A percentile compares a stretch with the other conserved stretches of the same genome.
Conservation (phyloP, 2,888 invertebrate species). For the Tanytarsus gracilentus region DNA sequence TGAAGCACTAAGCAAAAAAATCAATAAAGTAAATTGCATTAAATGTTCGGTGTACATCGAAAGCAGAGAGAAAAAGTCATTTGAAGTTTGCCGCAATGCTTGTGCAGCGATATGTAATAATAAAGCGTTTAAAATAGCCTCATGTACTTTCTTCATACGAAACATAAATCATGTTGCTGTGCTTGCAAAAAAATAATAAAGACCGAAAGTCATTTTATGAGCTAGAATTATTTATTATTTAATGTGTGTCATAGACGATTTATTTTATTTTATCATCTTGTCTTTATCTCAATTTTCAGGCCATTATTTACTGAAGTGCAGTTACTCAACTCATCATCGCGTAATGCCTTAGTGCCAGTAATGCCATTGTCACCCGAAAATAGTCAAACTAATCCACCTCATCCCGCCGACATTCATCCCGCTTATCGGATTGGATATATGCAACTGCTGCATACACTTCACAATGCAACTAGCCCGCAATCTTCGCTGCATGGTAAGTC, state of each 20-base stretch:
- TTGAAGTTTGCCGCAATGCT: slow-evolving; percentile 17
- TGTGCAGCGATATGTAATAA: slow-evolving; percentile 4
- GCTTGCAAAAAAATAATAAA: not conserved
- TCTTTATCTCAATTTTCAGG: slow-evolving; percentile 30
- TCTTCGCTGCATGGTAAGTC: slow-evolving; percentile 61
- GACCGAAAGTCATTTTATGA: slow-evolving; percentile 4
- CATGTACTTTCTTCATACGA: slow-evolving; percentile 10
- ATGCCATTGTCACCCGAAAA: slow-evolving; percentile 46
- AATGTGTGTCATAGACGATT: not conserved
- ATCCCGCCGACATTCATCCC: slow-evolving; percentile 51
- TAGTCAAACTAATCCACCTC: slow-evolving; percentile 45
- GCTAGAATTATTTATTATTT: slow-evolving; percentile 4
- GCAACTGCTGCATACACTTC: slow-evolving; percentile 67
- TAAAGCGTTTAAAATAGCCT: slow-evolving; percentile 15
- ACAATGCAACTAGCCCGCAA: slow-evolving; percentile 53
- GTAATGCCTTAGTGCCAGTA: slow-evolving; percentile 43
- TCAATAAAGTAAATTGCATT: slow-evolving; percentile 15
- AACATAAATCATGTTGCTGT: slow-evolving; percentile 11
- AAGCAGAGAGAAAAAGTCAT: too few relatives aligned
- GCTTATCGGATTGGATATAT: slow-evolving; percentile 66
- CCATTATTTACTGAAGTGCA: slow-evolving; percentile 42
- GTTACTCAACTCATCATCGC: slow-evolving; percentile 42
- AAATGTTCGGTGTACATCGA: too few relatives aligned
- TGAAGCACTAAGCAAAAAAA: not conserved
- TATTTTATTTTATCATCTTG: not conserved